Conservation (phyloP, 2,888 invertebrate genomes). For the Andrena flavipes region DNA sequence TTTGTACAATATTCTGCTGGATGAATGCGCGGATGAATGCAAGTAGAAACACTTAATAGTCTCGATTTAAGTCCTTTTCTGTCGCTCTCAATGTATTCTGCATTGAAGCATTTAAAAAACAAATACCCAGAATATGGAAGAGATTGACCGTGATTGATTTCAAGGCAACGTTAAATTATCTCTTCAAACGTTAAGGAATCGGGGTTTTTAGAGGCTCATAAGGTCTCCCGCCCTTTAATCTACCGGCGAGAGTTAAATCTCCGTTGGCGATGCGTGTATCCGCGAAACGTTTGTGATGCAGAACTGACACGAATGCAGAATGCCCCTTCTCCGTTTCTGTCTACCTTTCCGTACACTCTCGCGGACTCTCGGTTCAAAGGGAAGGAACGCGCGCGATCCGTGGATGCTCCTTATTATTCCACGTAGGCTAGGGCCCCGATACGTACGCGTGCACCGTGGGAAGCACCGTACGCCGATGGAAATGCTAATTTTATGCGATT, state of each 20-base stretch:
- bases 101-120: background rate
- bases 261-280: conserved; percentile 28
- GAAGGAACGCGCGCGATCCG: conserved; percentile 51
- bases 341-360: background rate
- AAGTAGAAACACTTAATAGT: no score
- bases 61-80: no score
- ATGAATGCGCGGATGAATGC: no score
- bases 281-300: conserved; percentile 23
- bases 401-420: conserved; percentile 68
- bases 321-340: background rate
- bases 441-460: conserved; percentile 72
- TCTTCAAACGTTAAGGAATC: background rate
- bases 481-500: conserved; percentile 82
- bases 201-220: background rate
- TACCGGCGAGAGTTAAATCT: conserved; percentile 26
- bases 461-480: conserved; percentile 75
- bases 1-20: no score
- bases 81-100: no score
- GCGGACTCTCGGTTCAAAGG: conserved; percentile 32
- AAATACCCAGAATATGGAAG: background rate
- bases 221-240: conserved; percentile 40
- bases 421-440: conserved; percentile 41
- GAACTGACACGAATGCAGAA: conserved; percentile 36
- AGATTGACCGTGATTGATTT: background rate
- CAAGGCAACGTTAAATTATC: conserved; percentile 19